These are phyloP conservation scores for Zaprionus gabonicus DNA, from an alignment of 1,140 invertebrate species.

Conservation along the genomic window DNA sequence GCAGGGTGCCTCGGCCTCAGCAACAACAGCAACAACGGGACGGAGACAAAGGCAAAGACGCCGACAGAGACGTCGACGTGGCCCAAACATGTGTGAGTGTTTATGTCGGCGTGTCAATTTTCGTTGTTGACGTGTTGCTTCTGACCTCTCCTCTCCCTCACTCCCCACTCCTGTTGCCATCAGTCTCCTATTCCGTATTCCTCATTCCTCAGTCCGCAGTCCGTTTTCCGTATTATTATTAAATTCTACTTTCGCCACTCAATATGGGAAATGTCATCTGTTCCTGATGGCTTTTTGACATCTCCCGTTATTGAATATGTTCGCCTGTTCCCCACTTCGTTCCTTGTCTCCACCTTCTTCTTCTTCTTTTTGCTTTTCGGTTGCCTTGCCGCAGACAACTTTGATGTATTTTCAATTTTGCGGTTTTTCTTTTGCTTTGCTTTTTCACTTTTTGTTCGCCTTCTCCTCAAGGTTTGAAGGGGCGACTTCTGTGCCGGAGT, in stretches of 20 bases:
- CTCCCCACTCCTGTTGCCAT: slow-evolving; percentile 9
- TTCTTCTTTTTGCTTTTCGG: slow-evolving; percentile 4
- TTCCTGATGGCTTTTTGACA: slow-evolving; percentile 83
- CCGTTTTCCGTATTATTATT: slow-evolving; percentile 68
- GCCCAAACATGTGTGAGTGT: slow-evolving; percentile 74
- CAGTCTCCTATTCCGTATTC: background rate
- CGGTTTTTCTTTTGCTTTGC: slow-evolving; percentile 43
- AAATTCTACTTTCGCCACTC: slow-evolving; percentile 83
- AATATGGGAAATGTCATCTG: slow-evolving; percentile 83
- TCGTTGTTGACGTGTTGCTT: slow-evolving; percentile 77
- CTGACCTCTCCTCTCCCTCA: slow-evolving; percentile 10
- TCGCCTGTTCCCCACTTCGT: slow-evolving; percentile 34
- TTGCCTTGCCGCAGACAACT: slow-evolving; percentile 54
- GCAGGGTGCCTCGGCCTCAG: slow-evolving; percentile 56
- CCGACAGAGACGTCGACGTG: slow-evolving; percentile 10
- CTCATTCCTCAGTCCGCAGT: background rate
- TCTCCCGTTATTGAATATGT: slow-evolving; percentile 82
- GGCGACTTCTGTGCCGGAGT: slow-evolving; percentile 24
- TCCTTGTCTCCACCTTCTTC: background rate
- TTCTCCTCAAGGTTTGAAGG: slow-evolving; percentile 4
- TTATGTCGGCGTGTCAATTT: slow-evolving; percentile 81
- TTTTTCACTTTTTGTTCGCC: slow-evolving; percentile 7
- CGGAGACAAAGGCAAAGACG: slow-evolving; percentile 4
- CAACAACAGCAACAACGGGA: slow-evolving; percentile 3
- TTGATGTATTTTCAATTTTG: slow-evolving; percentile 78